Percentiles rank a stretch among this genome's conserved stretches.
phyloP scores from a whole-genome alignment of 2,888 invertebrate genomes.

The Tenthredo livida region DNA sequence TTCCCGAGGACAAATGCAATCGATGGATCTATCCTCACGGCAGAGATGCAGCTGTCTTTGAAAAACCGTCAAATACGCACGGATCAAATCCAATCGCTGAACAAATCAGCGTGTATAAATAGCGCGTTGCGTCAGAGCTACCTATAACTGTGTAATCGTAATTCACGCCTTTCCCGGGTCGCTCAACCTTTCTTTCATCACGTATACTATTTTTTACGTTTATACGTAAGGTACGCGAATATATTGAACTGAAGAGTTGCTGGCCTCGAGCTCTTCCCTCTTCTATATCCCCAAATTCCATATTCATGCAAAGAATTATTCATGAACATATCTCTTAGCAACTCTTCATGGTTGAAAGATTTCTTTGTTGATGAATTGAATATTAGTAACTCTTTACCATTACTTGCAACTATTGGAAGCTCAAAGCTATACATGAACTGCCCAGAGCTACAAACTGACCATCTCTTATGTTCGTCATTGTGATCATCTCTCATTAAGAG shows the following conservation, averaged over 20 bases:
- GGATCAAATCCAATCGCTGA: conserved; percentile 42
- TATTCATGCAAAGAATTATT: background rate
- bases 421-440: background rate
- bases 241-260: background rate
- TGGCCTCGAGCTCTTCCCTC: background rate
- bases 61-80: conserved; percentile 23
- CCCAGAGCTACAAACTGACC: background rate
- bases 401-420: background rate
- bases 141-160: conserved; percentile 40
- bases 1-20: background rate
- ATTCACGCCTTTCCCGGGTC: conserved; percentile 46
- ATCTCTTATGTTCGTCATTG: background rate
- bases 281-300: background rate
- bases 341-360: background rate
- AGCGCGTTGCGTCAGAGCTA: conserved; percentile 39
- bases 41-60: conserved; percentile 2
- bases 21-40: background rate
- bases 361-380: background rate
- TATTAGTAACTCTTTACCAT: background rate
- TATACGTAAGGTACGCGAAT: background rate
- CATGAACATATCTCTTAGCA: background rate
- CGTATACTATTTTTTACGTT: conserved; percentile 25
- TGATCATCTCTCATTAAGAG: background rate
- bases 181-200: conserved; percentile 46
- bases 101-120: conserved; percentile 45